Base-by-base conservation (phyloP, 1,140 invertebrate genomes). In the Asbolus verrucosus region DNA sequence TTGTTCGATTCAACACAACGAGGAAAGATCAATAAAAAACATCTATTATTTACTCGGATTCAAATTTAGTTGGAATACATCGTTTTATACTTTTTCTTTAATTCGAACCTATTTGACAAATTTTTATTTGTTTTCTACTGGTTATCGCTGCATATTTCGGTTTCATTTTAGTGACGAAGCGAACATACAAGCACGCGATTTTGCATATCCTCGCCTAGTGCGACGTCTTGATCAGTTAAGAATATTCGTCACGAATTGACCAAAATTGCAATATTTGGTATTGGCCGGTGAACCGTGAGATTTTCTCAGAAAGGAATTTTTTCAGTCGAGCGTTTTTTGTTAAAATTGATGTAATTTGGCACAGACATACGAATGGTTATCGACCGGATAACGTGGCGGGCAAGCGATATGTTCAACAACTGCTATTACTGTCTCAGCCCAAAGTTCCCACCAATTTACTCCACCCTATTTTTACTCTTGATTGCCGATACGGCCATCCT, bases 401-500 rank as follows among this genome's bases (percentile, higher is more conserved):
- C n/a, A n/a, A 36, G 33, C 33, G 33, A 36, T 4, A 36, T 36
- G 33, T 36, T 36, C 33, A 36, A 36, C 33, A 36, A 36, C 33
- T 36, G 33, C 33, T 36, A 36, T 36, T 36, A 36, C 33, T 36
- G 33, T 36, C 46, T 30, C 46, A 31, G 38, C 24, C 5, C 13
- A 62, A 8, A 9, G 24, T 36, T 62, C 62, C 62, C 31, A 65
- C 62, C 62, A 65, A 65, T 65, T 65, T 36, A 41, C 62, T 65
- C 33, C 36, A 65, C 62, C 38, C 36, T 38, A 65, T 65, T 65
- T 65, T 65, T 65, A 65, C 36, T n/a, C n/a, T 39, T 65, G 62
- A 65, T 65, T 65, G 36, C 62, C 62, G 62, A 65, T 65, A 43
- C 62, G 18, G 21, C 14, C 36, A 3, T n/a, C n/a, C 62, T 30